Base-by-base conservation (phyloP, 2,113 vertebrate genomes). In the Aviceda subcristata region DNA sequence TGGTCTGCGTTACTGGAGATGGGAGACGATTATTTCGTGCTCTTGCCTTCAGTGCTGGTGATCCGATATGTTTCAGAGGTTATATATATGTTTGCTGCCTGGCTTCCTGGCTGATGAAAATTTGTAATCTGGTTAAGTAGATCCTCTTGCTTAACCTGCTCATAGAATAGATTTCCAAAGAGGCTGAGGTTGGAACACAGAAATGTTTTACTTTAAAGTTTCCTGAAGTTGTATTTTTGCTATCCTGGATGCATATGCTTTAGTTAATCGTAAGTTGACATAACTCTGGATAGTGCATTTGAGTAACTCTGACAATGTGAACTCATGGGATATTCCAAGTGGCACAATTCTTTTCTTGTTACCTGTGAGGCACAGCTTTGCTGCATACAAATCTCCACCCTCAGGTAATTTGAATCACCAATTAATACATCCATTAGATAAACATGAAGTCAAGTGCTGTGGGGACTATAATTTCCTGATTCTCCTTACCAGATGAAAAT, bases 191-290 rank as follows among this genome's bases (percentile, higher is more conserved):
- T 30, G 56, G 23, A 74, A 30, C 11, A 9, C 5, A 7, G 36
- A 30, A 15, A 26, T 63, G 26, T 66, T 84, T 32, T 74, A 10
- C 29, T n/a, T 9, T 32, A 9, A 57, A 30, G 32, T 34, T 55
- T 79, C 43, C 71, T 64, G 39, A 38, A 27, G 41, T 12, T 45
- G 29, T 12, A 7, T 51, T 53, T 84, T 36, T 55, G 50, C 76
- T 62, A 9, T 3, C 27, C 62, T 41, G 20, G 30, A 12, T 20
- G 24, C 9, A 32, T 10, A 8, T n/a, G 21, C 39, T 48, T 53
- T 57, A 27, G 20, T 7, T 38, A 26, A 11, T 51, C 4, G 0
- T 24, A 15, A 46, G 21, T 11, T 57, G 29, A 1, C 11, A 0
- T 48, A 29, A 21, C 64, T 71, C 39, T 73, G 59, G 32, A 4